These are phyloP conservation scores for Gastrophryne carolinensis DNA, from an alignment of 2,797 vertebrate genomes.

Conservation along the genomic window DNA sequence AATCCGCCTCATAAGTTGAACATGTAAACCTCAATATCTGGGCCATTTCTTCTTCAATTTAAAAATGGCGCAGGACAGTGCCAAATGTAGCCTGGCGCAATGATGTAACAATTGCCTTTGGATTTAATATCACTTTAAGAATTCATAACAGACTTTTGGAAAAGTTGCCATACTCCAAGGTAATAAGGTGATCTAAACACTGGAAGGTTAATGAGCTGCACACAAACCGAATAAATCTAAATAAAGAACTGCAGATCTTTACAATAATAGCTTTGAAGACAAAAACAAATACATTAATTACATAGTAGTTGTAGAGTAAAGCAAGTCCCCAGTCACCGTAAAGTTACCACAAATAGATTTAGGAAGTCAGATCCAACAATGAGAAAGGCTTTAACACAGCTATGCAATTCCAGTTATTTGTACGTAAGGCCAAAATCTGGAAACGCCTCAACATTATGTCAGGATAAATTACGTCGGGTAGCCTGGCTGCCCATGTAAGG, in stretches of 20 bases:
- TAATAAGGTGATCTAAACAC: too few species aligned
- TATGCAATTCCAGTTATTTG: conserved; percentile 1
- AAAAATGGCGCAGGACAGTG: too few species aligned
- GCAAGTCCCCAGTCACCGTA: background rate
- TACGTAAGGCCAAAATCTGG: background rate
- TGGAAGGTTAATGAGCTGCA: too few species aligned
- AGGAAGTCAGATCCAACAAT: background rate
- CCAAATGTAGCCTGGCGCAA: too few species aligned
- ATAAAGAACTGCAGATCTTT: background rate
- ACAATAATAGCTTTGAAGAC: background rate
- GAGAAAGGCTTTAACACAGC: background rate
- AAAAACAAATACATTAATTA: background rate
- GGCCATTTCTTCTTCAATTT: too few species aligned
- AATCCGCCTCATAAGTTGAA: too few species aligned
- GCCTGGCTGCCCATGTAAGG: conserved; percentile 4
- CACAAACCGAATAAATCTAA: too few species aligned
- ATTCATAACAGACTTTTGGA: too few species aligned
- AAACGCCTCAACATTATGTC: background rate
- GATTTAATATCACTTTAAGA: too few species aligned
- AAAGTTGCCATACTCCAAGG: too few species aligned
- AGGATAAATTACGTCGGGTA: background rate
- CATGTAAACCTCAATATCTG: too few species aligned
- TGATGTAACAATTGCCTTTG: too few species aligned
- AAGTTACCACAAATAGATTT: background rate
- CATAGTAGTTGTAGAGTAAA: background rate